These are phyloP conservation scores for Dendrocincla tyrannina DNA, from an alignment of 2,797 vertebrate species.

Conservation along the genomic window DNA sequence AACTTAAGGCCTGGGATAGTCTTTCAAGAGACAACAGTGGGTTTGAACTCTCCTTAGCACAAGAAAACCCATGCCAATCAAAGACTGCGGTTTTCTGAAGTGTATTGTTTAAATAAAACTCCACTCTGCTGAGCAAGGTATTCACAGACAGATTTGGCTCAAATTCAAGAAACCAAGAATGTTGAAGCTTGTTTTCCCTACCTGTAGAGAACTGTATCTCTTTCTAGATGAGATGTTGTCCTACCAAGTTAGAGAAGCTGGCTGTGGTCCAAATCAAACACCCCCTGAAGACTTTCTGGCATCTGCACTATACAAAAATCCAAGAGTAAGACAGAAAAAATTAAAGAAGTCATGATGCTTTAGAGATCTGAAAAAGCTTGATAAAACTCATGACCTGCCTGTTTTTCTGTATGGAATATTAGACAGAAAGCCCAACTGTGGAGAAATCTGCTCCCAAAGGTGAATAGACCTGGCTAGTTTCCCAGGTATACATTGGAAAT, in stretches of 20 bases:
- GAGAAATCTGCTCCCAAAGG: conserved; percentile 28
- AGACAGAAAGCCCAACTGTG: neutral
- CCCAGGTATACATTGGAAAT: neutral
- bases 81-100: neutral
- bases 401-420: neutral
- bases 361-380: conserved; percentile 1
- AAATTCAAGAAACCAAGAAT: neutral
- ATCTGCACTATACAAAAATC: neutral
- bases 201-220: neutral
- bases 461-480: neutral
- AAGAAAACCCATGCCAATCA: neutral
- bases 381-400: conserved; percentile 18
- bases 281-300: neutral
- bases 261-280: conserved; percentile 22
- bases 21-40: neutral
- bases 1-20: neutral
- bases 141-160: neutral
- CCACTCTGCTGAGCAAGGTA: neutral
- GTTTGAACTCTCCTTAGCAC: neutral
- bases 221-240: neutral
- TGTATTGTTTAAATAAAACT: neutral
- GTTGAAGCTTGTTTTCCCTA: neutral
- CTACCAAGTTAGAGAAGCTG: neutral
- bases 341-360: neutral
- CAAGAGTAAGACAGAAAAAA: neutral